These are phyloP conservation scores for Stylophora pistillata DNA, from an alignment of 64 coral and sea anemone species.

Conservation along the genomic window DNA sequence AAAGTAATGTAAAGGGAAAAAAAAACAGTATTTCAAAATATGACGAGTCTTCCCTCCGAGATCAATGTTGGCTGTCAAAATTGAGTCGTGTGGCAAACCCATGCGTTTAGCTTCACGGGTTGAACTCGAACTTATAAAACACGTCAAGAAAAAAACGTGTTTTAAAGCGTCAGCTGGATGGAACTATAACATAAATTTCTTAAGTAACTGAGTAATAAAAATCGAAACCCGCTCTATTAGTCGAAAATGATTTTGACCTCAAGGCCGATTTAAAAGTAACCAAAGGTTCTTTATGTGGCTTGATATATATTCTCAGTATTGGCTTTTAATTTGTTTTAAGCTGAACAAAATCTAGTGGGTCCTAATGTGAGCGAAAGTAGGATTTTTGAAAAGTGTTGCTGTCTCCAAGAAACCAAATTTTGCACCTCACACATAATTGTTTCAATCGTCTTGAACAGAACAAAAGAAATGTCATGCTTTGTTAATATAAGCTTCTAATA, in stretches of 20 bases:
- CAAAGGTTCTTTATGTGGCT: not conserved
- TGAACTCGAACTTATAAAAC: too few relatives aligned
- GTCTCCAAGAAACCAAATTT: constrained; percentile 17
- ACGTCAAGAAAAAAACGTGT: too few relatives aligned
- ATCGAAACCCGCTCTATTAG: not conserved
- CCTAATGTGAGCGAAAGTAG: not conserved
- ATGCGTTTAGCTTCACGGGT: too few relatives aligned
- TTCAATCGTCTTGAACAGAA: not conserved
- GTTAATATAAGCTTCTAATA: not conserved
- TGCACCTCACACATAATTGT: not conserved
- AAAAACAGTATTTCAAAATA: too few relatives aligned
- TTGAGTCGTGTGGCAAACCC: too few relatives aligned
- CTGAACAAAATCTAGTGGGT: not conserved
- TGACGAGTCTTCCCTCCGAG: too few relatives aligned
- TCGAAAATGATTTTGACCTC: not conserved
- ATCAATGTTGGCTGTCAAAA: too few relatives aligned
- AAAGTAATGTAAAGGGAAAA: too few relatives aligned
- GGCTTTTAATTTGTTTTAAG: constrained; percentile 1
- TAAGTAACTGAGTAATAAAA: not conserved
- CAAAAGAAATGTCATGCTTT: not conserved
- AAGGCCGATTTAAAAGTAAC: not conserved
- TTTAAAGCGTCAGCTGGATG: too few relatives aligned
- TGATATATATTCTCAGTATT: constrained; percentile 18
- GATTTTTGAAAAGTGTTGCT: constrained; percentile 14
- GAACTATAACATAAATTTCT: too few relatives aligned